Base-by-base conservation (phyloP, 2,888 invertebrate genomes). In the Frankliniella fusca region DNA sequence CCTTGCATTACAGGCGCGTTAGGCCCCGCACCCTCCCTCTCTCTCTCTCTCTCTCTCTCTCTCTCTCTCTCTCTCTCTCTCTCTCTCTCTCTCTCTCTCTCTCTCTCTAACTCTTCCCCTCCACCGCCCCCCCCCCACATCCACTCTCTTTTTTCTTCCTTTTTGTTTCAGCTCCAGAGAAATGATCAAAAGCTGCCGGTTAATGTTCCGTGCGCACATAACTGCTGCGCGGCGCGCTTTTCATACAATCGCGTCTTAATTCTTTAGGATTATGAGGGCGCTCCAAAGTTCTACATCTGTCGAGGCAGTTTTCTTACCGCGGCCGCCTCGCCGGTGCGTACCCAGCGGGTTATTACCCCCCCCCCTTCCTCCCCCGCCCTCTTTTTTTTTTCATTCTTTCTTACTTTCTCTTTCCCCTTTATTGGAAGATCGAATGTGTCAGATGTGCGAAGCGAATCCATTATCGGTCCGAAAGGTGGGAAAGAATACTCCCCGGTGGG, bases 121-220 rank as follows among this genome's bases (percentile, higher is more conserved):
- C 38, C 38, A 38, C 38, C 38, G 38, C 38, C 38, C 54, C 20
- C 54, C 1, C 18, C 38, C 38, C 38, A 2, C 38, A 3, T 38
- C 5, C 38, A 3, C 38, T 12, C 20, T 54, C 20, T 54, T 18
- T 18, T 61, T 76, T n/a, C n/a, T 23, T 11, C 23, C 61, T 18
- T 61, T 76, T 27, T 27, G 70, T 23, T 12, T 23, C 27, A 5
- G 20, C 70, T 11, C 70, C 23, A n/a, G 70, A 9, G 23, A 27
- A 76, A 76, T 76, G 70, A 76, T 76, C 27, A 76, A 76, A 76
- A 76, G 70, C 70, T 38, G 38, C 38, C 38, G 38, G 38, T 38
- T 38, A 38, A 38, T 38, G 38, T 38, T 5, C 38, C 38, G 38
- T 5, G 5, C 38, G 38, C 38, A 38, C 38, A 38, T 38, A 38